Base-by-base conservation (phyloP, 2,888 invertebrate genomes). In the Sinelater perroti region DNA sequence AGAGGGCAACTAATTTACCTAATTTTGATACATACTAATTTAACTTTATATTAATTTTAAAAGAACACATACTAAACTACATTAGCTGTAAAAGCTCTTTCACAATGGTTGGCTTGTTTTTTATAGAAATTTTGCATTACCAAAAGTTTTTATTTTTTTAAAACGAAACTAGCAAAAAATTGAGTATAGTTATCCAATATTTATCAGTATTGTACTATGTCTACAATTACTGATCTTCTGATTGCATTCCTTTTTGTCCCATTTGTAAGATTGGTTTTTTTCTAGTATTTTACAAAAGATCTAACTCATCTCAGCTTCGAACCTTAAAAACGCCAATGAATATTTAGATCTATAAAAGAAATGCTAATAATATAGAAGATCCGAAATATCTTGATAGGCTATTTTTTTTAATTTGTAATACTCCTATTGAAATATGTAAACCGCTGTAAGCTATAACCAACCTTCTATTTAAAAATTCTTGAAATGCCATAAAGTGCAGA, bases 201-300 rank as follows among this genome's bases (percentile, higher is more conserved):
- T 16, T 16, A 3, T 14, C 52, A 30, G 21, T 40, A 18, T 2
- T 45, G 8, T 13, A 58, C 47, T 20, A 58, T 38, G 26, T 58
- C 53, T n/a, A 53, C 3, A 18, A 18, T 20, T 7, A 46, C 57
- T 7, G 38, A 6, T 16, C 14, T 53, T 58, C 45, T 53, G 38
- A 16, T 42, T 30, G 21, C 40, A 38, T 21, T 35, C 31, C 21
- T 38, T 16, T 38, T 56, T 56, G 8, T 44, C 56, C 17, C 31
- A 45, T 36, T 54, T 11, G 53, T 2, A 47, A 53, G 49, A 20
- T 21, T 47, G 17, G 20, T 14, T 17, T 31, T 47, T 49, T 54
- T 53, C 31, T 42, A 53, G 18, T 57, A 47, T 36, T 18, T 11
- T n/a, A 47, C 53, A 53, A 57, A n/a, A 52, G 11, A 17, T 52